A percentile compares a stretch with the other conserved stretches of the same genome.
phyloP scores from a whole-genome alignment of 2,888 invertebrate genomes.

The Pristionchus arcanus region DNA sequence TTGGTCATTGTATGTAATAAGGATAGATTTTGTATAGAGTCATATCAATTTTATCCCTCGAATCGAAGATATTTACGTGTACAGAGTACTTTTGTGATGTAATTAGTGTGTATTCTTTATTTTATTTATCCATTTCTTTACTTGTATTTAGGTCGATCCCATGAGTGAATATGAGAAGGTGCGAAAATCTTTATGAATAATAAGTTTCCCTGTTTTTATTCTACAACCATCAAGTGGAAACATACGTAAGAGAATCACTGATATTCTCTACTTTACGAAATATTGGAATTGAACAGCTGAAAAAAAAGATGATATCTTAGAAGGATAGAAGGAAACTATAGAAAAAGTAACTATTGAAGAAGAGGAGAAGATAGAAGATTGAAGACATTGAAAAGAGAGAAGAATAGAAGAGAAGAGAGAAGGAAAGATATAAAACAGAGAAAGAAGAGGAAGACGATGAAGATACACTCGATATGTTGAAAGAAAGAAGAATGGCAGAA shows the following conservation, averaged over 20 bases:
- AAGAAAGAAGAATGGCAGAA: slow-evolving; percentile 67
- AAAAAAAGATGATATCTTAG: too few species aligned
- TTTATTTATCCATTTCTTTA: background rate
- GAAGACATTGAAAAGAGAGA: too few species aligned
- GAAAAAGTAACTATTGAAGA: too few species aligned
- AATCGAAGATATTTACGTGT: slow-evolving; percentile 25
- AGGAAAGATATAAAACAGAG: slow-evolving; percentile 57
- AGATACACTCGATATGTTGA: slow-evolving; percentile 68
- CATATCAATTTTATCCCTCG: background rate
- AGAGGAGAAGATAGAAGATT: too few species aligned
- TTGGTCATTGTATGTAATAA: background rate
- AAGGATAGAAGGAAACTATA: too few species aligned
- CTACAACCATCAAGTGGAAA: too few species aligned
- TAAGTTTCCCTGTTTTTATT: too few species aligned
- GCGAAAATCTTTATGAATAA: background rate
- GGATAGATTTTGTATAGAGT: background rate
- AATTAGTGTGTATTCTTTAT: background rate
- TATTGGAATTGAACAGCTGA: too few species aligned
- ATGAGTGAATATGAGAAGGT: slow-evolving; percentile 22
- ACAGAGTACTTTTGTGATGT: slow-evolving; percentile 9
- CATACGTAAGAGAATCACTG: too few species aligned
- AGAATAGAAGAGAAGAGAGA: too few species aligned
- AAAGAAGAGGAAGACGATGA: slow-evolving; percentile 60
- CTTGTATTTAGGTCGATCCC: background rate
- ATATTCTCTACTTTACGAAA: too few species aligned